A percentile compares a stretch with the other conserved stretches of the same genome.
phyloP scores from a whole-genome alignment of 1,140 invertebrate species.

The Lepidurus apus region DNA sequence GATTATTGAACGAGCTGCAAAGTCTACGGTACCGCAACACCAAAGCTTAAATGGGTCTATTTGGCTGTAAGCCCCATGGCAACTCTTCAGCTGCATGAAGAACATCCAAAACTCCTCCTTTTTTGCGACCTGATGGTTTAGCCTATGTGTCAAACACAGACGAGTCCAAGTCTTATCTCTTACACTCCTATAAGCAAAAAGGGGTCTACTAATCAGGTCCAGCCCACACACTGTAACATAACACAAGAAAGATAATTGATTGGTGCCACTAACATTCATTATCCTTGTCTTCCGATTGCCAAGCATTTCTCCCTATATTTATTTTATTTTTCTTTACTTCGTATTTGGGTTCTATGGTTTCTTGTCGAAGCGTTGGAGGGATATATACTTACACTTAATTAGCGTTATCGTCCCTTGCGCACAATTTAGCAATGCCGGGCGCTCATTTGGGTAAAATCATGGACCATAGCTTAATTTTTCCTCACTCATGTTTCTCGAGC shows the following conservation, averaged over 20 bases:
- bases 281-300: conserved; percentile 21
- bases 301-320: not conserved
- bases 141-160: conserved; percentile 16
- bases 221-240: not conserved
- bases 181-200: not conserved
- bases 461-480: not conserved
- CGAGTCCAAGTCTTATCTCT: conserved; percentile 6
- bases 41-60: not conserved
- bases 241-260: not conserved
- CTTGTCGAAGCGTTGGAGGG: not conserved
- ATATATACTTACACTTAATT: not conserved
- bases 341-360: not conserved
- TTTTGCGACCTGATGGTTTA: conserved; percentile 17
- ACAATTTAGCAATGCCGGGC: not conserved
- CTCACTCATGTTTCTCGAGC: not conserved
- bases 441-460: not conserved
- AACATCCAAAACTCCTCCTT: conserved; percentile 14
- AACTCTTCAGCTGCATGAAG: not conserved
- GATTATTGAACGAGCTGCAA: not conserved
- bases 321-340: not conserved
- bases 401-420: not conserved
- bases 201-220: not conserved
- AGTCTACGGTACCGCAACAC: not conserved
- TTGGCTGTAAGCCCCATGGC: not conserved
- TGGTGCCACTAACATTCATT: conserved; percentile 15